These are phyloP conservation scores for Encarsia formosa DNA, from an alignment of 2,888 invertebrate genomes.

Conservation along the genomic window DNA sequence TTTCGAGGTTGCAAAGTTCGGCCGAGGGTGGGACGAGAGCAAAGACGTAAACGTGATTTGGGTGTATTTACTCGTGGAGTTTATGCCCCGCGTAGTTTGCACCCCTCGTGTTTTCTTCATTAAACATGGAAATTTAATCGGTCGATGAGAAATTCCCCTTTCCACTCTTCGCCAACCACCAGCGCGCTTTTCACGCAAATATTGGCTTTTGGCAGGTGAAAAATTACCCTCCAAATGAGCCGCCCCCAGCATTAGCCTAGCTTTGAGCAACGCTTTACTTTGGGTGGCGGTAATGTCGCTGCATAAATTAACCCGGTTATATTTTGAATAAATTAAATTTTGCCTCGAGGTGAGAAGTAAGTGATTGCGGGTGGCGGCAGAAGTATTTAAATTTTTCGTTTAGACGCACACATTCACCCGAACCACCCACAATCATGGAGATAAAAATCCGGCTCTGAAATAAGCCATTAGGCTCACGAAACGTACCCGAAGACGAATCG, in stretches of 20 bases:
- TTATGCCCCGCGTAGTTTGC: constrained; percentile 23
- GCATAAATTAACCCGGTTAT: constrained; percentile 12
- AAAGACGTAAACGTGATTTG: constrained; percentile 19
- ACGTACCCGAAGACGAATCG: constrained; percentile 18
- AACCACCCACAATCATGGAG: neutral
- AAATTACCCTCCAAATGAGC: constrained; percentile 11
- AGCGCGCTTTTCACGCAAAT: neutral
- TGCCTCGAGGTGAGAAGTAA: too few relatives aligned
- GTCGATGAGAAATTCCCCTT: constrained; percentile 7
- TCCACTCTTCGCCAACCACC: too few relatives aligned
- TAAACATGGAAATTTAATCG: constrained; percentile 19
- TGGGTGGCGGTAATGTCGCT: neutral
- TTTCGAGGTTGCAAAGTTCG: neutral
- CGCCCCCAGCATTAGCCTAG: too few relatives aligned
- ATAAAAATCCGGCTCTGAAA: neutral
- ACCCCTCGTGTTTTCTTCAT: constrained; percentile 24
- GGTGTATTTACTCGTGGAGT: constrained; percentile 23
- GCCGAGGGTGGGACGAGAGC: neutral
- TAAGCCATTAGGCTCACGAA: constrained; percentile 20
- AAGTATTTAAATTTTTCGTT: too few relatives aligned
- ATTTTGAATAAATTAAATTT: too few relatives aligned
- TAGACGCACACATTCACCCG: too few relatives aligned
- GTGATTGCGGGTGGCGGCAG: too few relatives aligned
- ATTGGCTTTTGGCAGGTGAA: constrained; percentile 7
- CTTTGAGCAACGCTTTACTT: too few relatives aligned